These are phyloP conservation scores for Lordiphosa mommai DNA, from an alignment of 1,140 invertebrate species.

Conservation along the genomic window DNA sequence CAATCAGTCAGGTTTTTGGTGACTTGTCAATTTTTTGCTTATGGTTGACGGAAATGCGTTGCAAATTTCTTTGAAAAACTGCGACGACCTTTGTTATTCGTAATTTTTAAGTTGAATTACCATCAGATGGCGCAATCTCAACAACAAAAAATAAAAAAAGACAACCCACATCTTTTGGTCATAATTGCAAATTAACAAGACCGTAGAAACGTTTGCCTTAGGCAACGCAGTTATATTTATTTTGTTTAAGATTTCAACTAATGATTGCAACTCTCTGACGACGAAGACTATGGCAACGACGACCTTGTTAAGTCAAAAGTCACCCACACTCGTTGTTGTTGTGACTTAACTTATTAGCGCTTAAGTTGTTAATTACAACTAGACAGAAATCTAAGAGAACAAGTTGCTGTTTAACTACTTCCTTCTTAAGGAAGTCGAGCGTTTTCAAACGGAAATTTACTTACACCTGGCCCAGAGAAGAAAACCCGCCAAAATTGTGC, in stretches of 20 bases:
- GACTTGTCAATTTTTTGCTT: constrained; percentile 19
- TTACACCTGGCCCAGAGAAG: constrained; percentile 20
- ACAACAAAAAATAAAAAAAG: background rate
- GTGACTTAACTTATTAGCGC: constrained; percentile 21
- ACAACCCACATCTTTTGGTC: constrained; percentile 31
- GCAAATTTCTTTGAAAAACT: constrained; percentile 32
- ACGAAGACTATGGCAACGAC: constrained; percentile 19
- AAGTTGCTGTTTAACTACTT: constrained; percentile 5
- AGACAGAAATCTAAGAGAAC: background rate
- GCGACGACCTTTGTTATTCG: constrained; percentile 7
- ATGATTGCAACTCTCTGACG: constrained; percentile 36
- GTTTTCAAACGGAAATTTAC: background rate
- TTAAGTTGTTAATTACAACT: constrained; percentile 9
- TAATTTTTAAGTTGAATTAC: constrained; percentile 15
- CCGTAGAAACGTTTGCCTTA: constrained; percentile 21
- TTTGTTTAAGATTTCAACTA: constrained; percentile 35
- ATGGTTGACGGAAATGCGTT: constrained; percentile 48
- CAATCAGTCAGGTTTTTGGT: constrained; percentile 30
- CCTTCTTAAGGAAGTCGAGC: background rate
- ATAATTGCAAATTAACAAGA: constrained; percentile 55
- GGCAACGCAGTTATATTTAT: constrained; percentile 7
- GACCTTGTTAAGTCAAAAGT: constrained; percentile 23
- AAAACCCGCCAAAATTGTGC: constrained; percentile 40
- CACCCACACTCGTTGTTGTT: background rate
- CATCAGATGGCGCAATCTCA: constrained; percentile 21